Base-by-base conservation (phyloP, 2,888 invertebrate species). In the Halocaridina rubra region DNA sequence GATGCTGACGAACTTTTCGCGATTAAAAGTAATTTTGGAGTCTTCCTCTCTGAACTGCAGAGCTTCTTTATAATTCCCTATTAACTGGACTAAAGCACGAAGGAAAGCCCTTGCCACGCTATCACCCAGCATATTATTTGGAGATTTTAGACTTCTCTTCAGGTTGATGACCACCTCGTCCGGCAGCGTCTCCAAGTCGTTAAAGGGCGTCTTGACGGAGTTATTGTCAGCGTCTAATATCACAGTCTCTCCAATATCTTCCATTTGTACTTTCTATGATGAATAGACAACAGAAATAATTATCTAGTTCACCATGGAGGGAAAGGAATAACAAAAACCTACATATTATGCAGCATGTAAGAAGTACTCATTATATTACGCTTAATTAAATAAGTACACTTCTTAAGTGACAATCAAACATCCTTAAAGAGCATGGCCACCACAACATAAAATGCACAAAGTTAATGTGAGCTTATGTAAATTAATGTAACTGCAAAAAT, bases 231-330 rank as follows among this genome's bases (percentile, higher is more conserved):
- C 96, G 92, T 99, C 96, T 90, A 99, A 93, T 89, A 98, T 94
- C 64, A 98, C 98, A 88, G 98, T 96, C 90, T 99, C 98, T 46
- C 97, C 98, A 85, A 99, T 93, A 91, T 98, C 98, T 72, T 94
- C 93, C 91, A 93, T 93, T 89, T 94, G 93, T 86, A 96, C 94
- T 91, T 92, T 93, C 96, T 96, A 92, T 57, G 93, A 92, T 85
- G 22, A 67, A 46, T 53, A 8, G 74, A 24, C 59, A 29, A 39
- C 22, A 3, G 2, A 4, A 13, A 59, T 59, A 22, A n/a, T n/a
- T n/a, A n/a, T n/a, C n/a, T n/a, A n/a, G n/a, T n/a, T n/a, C n/a
- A n/a, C n/a, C n/a, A n/a, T n/a, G n/a, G n/a, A n/a, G n/a, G n/a
- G n/a, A n/a, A n/a, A n/a, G n/a, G n/a, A n/a, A n/a, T n/a, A n/a